Base-by-base conservation (phyloP, 2,888 invertebrate species). In the Stenichneumon culpator region DNA sequence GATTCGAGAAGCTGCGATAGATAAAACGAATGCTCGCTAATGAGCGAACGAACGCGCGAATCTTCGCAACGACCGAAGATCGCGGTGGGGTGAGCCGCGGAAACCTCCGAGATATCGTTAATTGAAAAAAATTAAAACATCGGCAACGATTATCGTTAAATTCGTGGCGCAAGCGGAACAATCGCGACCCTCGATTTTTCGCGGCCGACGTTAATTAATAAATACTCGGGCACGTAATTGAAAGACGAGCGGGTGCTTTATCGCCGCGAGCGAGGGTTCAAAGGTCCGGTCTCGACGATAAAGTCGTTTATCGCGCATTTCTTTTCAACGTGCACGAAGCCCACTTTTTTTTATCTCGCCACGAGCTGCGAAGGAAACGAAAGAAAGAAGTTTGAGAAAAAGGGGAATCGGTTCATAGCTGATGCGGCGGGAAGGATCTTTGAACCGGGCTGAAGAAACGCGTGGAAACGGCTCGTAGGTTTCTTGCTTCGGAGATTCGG, bases 171-270 rank as follows among this genome's bases (percentile, higher is more conserved):
- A 36, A 22, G n/a, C 14, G 52, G 47, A 69, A 69, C 68, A 73
- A 60, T 79, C 63, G 65, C n/a, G 16, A 52, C 60, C 11, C 63
- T 69, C 57, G 50, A 44, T 44, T 44, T 44, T 44, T 72, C 50
- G 69, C 52, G 11, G 44, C 67, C 50, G 52, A 50, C 70, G 36
- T 67, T 74, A 81, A 81, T 84, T 77, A 84, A 79, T 78, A 78
- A 67, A 19, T 7, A 44, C 44, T 2, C n/a, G 63, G 14, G 50
- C 28, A 22, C 57, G 54, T 79, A 74, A 85, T 82, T 82, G 79
- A 82, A 82, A 75, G 50, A 39, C 22, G 6, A 39, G 25, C 39
- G 60, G 11, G 65, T 50, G 54, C 22, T 50, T 84, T 79, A 84
- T 81, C 69, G 36, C 28, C 28, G 25, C 14, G n/a, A 57, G 16